Conservation (phyloP, 2,113 vertebrate species). For the Phoenicopterus ruber region DNA sequence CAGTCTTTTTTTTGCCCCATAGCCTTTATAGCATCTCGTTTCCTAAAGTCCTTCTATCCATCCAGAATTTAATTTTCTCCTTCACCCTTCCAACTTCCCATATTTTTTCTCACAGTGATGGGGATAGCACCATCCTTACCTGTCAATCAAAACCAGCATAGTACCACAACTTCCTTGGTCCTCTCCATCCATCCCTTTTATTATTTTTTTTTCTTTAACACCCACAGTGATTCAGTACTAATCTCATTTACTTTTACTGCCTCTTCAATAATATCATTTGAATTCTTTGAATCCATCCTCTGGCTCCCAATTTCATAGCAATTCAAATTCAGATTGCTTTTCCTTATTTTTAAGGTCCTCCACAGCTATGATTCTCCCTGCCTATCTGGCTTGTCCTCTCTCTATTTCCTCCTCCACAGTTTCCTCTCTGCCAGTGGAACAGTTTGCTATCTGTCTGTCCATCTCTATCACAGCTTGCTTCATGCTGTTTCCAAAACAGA, state of each 20-base stretch:
- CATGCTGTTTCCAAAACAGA: neutral
- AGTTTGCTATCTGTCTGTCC: neutral
- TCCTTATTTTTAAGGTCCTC: neutral
- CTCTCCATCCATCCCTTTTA: neutral
- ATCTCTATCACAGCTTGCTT: neutral
- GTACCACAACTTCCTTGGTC: neutral
- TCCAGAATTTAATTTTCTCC: neutral
- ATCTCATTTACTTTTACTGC: neutral
- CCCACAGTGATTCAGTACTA: neutral
- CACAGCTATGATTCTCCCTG: neutral
- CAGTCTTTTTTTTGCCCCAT: accelerated
- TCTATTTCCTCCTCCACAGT: neutral
- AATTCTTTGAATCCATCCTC: neutral
- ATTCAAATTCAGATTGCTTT: neutral
- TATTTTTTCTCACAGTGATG: neutral
- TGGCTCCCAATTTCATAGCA: neutral
- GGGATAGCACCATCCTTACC: neutral
- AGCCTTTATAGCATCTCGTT: neutral
- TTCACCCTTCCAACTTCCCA: neutral
- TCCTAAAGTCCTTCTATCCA: neutral
- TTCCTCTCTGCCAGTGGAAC: neutral
- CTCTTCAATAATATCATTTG: neutral
- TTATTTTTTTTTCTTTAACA: neutral
- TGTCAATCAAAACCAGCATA: neutral
- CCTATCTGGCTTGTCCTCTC: neutral